These are phyloP conservation scores for Diachasmimorpha longicaudata DNA, from an alignment of 1,140 invertebrate genomes.

Conservation along the genomic window DNA sequence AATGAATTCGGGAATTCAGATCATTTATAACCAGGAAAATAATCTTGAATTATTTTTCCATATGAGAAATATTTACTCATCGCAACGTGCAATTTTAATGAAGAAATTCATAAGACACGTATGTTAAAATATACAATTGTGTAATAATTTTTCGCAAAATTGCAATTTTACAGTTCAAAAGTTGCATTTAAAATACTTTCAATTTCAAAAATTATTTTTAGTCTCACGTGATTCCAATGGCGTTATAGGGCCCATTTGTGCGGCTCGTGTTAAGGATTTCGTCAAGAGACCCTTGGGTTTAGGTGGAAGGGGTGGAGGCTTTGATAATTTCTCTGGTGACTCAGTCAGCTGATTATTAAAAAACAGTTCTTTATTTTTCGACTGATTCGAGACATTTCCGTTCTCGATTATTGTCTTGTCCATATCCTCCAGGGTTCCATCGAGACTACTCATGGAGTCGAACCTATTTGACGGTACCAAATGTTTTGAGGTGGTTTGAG, in stretches of 20 bases:
- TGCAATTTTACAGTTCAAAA: too few relatives aligned
- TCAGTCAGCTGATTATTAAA: constrained; percentile 4
- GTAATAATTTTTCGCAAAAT: too few relatives aligned
- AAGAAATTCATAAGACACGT: too few relatives aligned
- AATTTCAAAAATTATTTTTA: constrained; percentile 40
- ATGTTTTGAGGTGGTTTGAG: constrained; percentile 3
- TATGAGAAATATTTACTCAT: not conserved
- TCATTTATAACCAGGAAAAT: not conserved
- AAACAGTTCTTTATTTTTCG: constrained; percentile 4
- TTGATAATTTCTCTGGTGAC: constrained; percentile 46
- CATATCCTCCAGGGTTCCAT: constrained; percentile 47
- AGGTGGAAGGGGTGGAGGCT: constrained; percentile 58
- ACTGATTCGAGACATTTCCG: constrained; percentile 34
- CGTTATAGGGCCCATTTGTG: constrained; percentile 30
- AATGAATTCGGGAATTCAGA: not conserved
- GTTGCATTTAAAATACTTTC: not conserved
- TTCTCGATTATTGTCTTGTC: constrained; percentile 56
- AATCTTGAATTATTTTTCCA: not conserved
- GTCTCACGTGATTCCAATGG: constrained; percentile 33
- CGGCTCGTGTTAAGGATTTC: constrained; percentile 47
- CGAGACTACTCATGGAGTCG: constrained; percentile 39
- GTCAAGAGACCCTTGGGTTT: constrained; percentile 58
- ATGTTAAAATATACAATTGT: too few relatives aligned
- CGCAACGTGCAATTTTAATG: not conserved
- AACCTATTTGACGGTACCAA: constrained; percentile 27